phyloP scores from a whole-genome alignment of 2,113 vertebrate genomes.

The Dascyllus trimaculatus region DNA sequence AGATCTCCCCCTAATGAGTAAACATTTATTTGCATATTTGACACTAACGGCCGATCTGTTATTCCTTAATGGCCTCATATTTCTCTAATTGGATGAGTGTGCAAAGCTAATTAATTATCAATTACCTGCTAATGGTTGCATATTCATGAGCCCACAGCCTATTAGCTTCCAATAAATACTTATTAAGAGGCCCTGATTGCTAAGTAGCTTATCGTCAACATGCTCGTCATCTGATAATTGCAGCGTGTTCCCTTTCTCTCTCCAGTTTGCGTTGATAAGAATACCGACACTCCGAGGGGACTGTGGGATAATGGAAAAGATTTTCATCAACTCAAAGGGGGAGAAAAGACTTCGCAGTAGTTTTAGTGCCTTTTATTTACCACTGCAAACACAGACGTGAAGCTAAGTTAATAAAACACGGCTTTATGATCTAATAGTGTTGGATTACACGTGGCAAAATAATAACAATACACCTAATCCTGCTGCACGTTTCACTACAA shows the following conservation, averaged over 20 bases:
- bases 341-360: background rate
- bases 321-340: background rate
- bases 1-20: constrained; percentile 57
- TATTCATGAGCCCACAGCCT: constrained; percentile 71
- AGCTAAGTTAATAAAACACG: no score
- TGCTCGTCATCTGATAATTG: constrained; percentile 51
- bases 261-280: constrained; percentile 24
- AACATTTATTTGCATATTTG: constrained; percentile 76
- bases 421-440: no score
- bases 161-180: constrained; percentile 78
- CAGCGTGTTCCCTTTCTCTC: constrained; percentile 48
- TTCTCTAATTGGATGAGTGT: constrained; percentile 73
- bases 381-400: background rate
- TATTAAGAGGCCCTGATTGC: constrained; percentile 67
- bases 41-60: constrained; percentile 72
- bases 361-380: background rate
- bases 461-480: background rate
- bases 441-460: no score
- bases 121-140: constrained; percentile 78
- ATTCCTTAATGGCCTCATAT: constrained; percentile 76
- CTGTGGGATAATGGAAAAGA: background rate
- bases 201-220: constrained; percentile 69
- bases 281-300: background rate
- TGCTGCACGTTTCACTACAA: background rate
- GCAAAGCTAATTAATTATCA: constrained; percentile 79